These are phyloP conservation scores for Petrocephalus sullivani DNA, from an alignment of 2,797 vertebrate genomes.

Conservation along the genomic window DNA sequence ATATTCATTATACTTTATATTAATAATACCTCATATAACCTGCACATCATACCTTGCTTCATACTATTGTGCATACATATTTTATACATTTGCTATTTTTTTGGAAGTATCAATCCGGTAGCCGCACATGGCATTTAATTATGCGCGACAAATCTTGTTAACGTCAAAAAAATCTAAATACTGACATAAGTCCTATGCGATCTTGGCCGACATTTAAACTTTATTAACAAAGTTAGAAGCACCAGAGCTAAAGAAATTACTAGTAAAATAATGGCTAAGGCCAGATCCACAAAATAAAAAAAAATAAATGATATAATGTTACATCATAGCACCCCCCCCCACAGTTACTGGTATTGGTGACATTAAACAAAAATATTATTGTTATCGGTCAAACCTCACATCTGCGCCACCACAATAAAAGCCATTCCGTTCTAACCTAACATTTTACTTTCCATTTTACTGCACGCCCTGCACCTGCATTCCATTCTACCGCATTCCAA, in stretches of 20 bases:
- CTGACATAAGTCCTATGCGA: not conserved
- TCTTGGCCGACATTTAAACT: not conserved
- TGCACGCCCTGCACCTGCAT: no score
- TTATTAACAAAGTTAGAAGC: not conserved
- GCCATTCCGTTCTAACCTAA: not conserved
- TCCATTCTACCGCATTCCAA: no score
- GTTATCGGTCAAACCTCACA: not conserved
- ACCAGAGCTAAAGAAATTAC: not conserved
- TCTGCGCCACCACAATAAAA: not conserved
- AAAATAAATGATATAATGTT: no score
- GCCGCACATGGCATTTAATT: not conserved
- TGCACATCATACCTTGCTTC: not conserved
- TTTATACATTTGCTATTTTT: not conserved
- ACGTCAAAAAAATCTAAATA: not conserved
- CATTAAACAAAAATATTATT: not conserved
- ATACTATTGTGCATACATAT: not conserved
- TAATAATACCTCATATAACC: not conserved
- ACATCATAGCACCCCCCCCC: not conserved
- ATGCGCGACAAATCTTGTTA: not conserved
- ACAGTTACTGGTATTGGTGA: not conserved
- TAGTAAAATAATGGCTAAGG: not conserved
- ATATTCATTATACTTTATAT: not conserved
- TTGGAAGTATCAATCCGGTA: not conserved
- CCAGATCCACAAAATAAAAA: not conserved
- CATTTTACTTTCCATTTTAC: no score